Percentiles rank a stretch among this genome's conserved stretches.
Conservation (phyloP, 37 sponge, comb jelly and placozoan genomes). For the Beroe forskalii region DNA sequence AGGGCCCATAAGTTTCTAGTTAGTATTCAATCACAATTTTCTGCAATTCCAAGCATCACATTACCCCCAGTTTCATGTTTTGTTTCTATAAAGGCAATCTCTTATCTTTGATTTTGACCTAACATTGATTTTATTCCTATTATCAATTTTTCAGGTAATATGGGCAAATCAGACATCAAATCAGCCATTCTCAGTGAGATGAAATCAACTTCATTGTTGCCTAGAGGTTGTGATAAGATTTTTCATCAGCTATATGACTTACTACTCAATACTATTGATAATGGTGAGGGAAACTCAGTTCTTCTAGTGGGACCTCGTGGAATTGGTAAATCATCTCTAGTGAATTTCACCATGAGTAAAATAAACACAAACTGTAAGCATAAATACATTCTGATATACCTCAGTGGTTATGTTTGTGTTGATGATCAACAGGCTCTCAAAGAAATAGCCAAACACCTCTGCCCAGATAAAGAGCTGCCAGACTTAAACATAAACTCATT, state of each 20-base stretch:
- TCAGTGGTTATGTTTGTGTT: slow-evolving; percentile 77
- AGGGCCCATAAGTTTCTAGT: no score
- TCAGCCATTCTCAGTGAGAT: neutral
- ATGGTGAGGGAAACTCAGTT: slow-evolving; percentile 80
- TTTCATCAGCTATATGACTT: slow-evolving; percentile 61
- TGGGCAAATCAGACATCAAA: neutral
- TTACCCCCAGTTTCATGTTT: no score
- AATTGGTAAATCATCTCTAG: slow-evolving; percentile 81
- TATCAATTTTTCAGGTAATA: neutral
- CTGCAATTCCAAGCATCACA: no score
- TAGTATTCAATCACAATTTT: no score
- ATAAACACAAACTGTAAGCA: slow-evolving; percentile 59
- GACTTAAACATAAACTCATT: slow-evolving; percentile 71
- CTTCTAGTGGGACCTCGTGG: slow-evolving; percentile 82
- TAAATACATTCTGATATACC: slow-evolving; percentile 68
- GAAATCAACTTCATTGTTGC: neutral
- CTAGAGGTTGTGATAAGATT: neutral
- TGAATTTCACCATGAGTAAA: slow-evolving; percentile 16
- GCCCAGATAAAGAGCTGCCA: slow-evolving; percentile 65
- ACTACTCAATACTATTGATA: slow-evolving; percentile 71
- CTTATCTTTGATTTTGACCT: no score
- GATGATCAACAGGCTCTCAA: slow-evolving; percentile 81
- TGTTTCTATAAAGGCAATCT: no score
- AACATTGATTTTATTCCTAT: no score
- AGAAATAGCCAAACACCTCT: slow-evolving; percentile 75